Conservation (phyloP, 1,140 invertebrate genomes). For the Oedothorax gibbosus region DNA sequence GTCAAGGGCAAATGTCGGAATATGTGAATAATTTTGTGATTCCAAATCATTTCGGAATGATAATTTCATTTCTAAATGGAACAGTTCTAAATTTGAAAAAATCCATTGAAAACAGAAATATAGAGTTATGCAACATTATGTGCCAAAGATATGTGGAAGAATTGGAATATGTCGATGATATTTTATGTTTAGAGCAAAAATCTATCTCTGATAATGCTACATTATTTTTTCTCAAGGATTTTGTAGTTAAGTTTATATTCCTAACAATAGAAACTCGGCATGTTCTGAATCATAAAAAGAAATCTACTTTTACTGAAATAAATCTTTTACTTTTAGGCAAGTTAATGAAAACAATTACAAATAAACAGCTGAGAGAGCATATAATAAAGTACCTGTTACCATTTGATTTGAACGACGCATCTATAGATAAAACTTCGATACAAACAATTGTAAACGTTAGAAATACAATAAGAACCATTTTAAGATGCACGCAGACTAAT, state of each 20-base stretch:
- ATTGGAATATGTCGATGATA: conserved; percentile 10
- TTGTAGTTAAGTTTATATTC: conserved; percentile 1
- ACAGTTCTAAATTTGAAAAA: background rate
- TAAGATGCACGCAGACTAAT: background rate
- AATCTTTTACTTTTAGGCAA: background rate
- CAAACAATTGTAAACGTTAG: background rate
- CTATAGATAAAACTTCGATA: background rate
- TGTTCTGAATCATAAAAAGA: background rate
- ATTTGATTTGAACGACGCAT: background rate
- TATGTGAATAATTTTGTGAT: background rate
- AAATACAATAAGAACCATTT: conserved; percentile 2
- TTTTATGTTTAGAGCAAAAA: background rate
- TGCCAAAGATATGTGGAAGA: background rate
- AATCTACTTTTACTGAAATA: background rate
- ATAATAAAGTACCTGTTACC: background rate
- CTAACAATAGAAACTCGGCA: background rate
- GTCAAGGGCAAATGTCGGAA: background rate
- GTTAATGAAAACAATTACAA: background rate
- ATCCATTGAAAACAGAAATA: background rate
- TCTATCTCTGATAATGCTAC: background rate
- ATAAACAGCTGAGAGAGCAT: background rate
- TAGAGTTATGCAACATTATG: background rate
- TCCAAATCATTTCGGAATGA: background rate
- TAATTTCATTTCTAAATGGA: background rate
- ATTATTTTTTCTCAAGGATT: background rate